These are phyloP conservation scores for Tolypeutes matacus DNA, from an alignment of 2,797 vertebrate genomes.

Conservation along the genomic window DNA sequence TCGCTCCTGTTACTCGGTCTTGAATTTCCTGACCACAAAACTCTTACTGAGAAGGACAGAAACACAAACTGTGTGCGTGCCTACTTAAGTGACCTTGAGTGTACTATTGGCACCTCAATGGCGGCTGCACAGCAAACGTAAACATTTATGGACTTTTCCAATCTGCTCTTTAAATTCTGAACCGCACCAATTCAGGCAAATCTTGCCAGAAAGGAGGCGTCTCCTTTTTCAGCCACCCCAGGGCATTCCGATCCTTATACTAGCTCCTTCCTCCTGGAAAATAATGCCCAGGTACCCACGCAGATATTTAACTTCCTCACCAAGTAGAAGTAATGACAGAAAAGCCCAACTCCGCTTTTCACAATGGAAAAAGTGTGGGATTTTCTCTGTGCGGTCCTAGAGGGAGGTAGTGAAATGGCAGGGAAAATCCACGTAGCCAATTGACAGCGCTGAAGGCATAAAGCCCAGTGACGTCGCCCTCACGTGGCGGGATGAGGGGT, in stretches of 20 bases:
- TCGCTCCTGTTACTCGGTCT: background rate
- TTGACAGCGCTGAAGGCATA: background rate
- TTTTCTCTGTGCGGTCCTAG: accelerated
- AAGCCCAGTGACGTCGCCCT: background rate
- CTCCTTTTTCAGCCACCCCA: background rate
- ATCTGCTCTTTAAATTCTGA: background rate
- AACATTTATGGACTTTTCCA: background rate
- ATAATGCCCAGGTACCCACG: background rate
- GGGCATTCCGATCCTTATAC: background rate
- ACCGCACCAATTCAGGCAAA: background rate
- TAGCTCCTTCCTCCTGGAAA: background rate
- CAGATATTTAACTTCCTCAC: background rate
- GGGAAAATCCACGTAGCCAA: accelerated
- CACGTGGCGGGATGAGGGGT: background rate
- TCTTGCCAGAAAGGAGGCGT: background rate
- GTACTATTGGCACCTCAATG: too few species aligned
- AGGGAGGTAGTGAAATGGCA: accelerated
- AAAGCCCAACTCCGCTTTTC: background rate
- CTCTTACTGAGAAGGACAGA: background rate
- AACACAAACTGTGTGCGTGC: background rate
- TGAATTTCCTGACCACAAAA: background rate
- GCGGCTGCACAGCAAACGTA: background rate
- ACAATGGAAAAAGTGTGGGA: background rate
- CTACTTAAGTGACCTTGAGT: background rate
- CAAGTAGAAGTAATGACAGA: background rate